These are phyloP conservation scores for Andrena cerasifolii DNA, from an alignment of 1,140 invertebrate species.

Conservation along the genomic window DNA sequence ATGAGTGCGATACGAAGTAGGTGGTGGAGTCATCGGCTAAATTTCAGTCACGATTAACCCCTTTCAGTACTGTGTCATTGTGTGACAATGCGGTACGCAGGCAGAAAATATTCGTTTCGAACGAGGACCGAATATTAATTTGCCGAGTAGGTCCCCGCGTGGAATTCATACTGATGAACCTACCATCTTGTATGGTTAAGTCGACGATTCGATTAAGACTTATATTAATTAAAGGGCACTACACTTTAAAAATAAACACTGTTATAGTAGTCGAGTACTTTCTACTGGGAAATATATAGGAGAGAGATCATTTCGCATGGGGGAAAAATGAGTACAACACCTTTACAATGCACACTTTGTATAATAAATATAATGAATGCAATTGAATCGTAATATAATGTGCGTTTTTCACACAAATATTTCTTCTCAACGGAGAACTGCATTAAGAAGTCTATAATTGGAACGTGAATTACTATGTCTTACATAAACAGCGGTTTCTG, in stretches of 20 bases:
- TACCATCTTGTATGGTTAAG: not conserved
- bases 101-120: constrained; percentile 65
- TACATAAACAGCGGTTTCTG: too few relatives aligned
- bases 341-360: too few relatives aligned
- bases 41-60: constrained; percentile 71
- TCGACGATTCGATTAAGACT: not conserved
- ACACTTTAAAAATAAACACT: not conserved
- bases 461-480: too few relatives aligned
- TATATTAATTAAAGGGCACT: not conserved
- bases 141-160: constrained; percentile 51
- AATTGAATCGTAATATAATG: not conserved
- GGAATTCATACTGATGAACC: constrained; percentile 51
- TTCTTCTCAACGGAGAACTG: too few relatives aligned
- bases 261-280: too few relatives aligned
- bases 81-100: constrained; percentile 56
- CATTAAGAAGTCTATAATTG: too few relatives aligned
- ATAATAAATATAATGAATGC: too few relatives aligned
- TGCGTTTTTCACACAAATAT: not conserved
- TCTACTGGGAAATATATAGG: too few relatives aligned
- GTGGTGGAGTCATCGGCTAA: constrained; percentile 23
- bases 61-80: constrained; percentile 73
- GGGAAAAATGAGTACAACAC: too few relatives aligned
- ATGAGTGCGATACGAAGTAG: not conserved
- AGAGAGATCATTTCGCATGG: not conserved
- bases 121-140: constrained; percentile 70